Percentiles rank a stretch among this genome's conserved stretches.
phyloP scores from a whole-genome alignment of 2,888 invertebrate genomes.

The Drosophila limbata region DNA sequence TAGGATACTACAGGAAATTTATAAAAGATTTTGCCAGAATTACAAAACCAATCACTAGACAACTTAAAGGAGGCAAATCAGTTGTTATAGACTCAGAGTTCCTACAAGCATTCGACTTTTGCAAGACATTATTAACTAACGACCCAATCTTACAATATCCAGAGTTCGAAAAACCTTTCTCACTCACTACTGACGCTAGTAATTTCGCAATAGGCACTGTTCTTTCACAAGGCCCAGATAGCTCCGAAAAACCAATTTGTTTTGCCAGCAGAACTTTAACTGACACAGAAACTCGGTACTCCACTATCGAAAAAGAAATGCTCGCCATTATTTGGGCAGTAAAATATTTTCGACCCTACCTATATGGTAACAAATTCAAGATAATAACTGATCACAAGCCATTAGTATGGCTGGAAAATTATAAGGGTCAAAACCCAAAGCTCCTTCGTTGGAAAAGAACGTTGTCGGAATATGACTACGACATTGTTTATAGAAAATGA shows the following conservation, averaged over 20 bases:
- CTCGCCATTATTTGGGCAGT: too few species aligned
- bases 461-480: too few species aligned
- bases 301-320: too few species aligned
- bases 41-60: slow-evolving; percentile 24
- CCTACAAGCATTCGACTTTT: background rate
- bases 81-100: background rate
- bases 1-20: slow-evolving; percentile 26
- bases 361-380: background rate
- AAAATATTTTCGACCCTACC: too few species aligned
- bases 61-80: slow-evolving; percentile 11
- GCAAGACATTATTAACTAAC: slow-evolving; percentile 30
- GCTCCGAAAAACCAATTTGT: slow-evolving; percentile 27
- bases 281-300: background rate
- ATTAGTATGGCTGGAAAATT: slow-evolving; percentile 47
- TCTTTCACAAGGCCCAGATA: background rate
- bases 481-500: slow-evolving; percentile 32
- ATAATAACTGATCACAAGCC: slow-evolving; percentile 82
- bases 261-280: background rate
- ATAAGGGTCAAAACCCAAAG: slow-evolving; percentile 32
- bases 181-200: too few species aligned
- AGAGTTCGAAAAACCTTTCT: too few species aligned
- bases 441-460: slow-evolving; percentile 33
- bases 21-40: slow-evolving; percentile 13
- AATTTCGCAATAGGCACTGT: too few species aligned
- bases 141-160: too few species aligned